Evolutionary conservation across 2,113 vertebrate genomes (phyloP).

Genomic region (Rattus rattus): DNA sequence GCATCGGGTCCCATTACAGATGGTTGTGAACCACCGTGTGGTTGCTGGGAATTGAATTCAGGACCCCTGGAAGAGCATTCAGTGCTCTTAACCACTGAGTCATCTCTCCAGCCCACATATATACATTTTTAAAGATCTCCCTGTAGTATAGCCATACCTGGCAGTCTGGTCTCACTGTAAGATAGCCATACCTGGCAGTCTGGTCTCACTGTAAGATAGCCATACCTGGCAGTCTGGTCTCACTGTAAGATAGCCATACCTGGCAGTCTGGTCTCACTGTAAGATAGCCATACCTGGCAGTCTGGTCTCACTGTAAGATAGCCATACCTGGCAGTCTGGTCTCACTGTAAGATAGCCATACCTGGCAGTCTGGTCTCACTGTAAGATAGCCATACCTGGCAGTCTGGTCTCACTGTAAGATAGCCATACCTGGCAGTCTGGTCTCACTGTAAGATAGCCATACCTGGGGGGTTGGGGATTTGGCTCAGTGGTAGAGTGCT

Average conservation of each 20-base stretch:
- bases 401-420: not conserved
- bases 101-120: no score
- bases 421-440: not conserved
- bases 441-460: not conserved
- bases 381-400: not conserved
- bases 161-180: not conserved
- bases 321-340: not conserved
- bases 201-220: not conserved
- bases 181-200: not conserved
- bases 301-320: not conserved
- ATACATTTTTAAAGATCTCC: not conserved
- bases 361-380: not conserved
- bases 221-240: no score
- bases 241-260: no score
- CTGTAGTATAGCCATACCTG: not conserved
- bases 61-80: no score
- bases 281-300: not conserved
- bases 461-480: no score
- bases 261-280: not conserved
- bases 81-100: no score
- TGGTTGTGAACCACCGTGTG: no score
- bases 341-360: not conserved
- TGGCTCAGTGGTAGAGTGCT: no score
- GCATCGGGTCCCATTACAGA: no score
- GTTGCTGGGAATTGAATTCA: no score